These are phyloP conservation scores for Lacerta viridis DNA, from an alignment of 2,797 vertebrate species.

Conservation along the genomic window DNA sequence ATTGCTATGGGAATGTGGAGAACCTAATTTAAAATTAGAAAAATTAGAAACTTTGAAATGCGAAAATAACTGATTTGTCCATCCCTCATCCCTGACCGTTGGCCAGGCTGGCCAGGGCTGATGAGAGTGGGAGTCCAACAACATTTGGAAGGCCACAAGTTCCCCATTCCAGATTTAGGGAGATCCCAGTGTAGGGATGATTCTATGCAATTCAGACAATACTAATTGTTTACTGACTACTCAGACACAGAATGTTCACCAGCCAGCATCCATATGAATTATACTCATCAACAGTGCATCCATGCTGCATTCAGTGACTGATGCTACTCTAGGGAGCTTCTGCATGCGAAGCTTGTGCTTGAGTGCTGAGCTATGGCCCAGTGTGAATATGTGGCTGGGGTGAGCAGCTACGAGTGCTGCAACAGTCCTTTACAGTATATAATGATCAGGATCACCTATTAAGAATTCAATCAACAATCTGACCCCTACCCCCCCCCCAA, in stretches of 20 bases:
- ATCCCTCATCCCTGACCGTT: no score
- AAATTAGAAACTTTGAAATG: no score
- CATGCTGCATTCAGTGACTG: not conserved
- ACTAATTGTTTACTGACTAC: not conserved
- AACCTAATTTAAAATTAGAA: not conserved
- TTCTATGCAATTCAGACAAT: not conserved
- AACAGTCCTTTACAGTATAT: not conserved
- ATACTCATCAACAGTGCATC: not conserved
- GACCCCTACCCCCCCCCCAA: not conserved
- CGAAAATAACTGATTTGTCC: no score
- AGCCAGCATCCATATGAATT: not conserved
- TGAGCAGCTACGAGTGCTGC: not conserved
- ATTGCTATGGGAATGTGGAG: not conserved
- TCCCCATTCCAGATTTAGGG: not conserved
- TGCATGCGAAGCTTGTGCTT: no score
- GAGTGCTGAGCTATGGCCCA: not conserved
- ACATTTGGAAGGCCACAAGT: no score
- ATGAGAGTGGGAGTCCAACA: no score
- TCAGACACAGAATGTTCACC: not conserved
- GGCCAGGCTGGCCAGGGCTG: no score
- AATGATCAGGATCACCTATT: slow-evolving; percentile 1
- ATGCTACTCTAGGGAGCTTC: not conserved
- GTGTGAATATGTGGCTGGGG: not conserved
- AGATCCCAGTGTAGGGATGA: not conserved
- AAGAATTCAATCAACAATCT: slow-evolving; percentile 10